Evolutionary conservation across 2,797 vertebrate species (phyloP).

Genomic region (Takifugu ocellatus): DNA sequence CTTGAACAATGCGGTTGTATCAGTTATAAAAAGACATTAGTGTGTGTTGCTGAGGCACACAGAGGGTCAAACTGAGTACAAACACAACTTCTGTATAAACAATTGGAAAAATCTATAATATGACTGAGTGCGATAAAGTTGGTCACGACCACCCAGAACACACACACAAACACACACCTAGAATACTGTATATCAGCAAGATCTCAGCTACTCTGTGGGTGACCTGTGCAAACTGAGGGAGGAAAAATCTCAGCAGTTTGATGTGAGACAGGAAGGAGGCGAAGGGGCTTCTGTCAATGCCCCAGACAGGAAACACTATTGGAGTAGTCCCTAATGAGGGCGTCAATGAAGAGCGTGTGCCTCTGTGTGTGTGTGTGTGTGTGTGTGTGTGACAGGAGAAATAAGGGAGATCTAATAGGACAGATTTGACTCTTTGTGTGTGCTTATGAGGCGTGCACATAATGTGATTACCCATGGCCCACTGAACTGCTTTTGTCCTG

Average conservation of each 20-base stretch:
- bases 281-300: neutral
- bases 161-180: constrained; percentile 4
- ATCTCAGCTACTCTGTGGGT: constrained; percentile 13
- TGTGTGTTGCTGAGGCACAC: constrained; percentile 2
- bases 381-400: constrained; percentile 1
- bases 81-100: constrained; percentile 10
- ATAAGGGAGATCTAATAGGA: constrained; percentile 26
- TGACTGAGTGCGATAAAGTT: constrained; percentile 11
- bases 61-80: neutral
- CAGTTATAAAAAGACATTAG: constrained; percentile 16
- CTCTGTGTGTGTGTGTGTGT: constrained; percentile 6
- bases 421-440: constrained; percentile 40
- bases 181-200: neutral
- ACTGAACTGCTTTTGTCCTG: constrained; percentile 54
- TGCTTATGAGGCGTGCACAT: constrained; percentile 36
- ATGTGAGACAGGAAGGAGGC: neutral
- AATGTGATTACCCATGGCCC: constrained; percentile 64
- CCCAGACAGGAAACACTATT: constrained; percentile 31
- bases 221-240: neutral
- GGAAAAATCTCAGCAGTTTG: constrained; percentile 7
- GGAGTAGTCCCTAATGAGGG: constrained; percentile 31
- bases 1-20: constrained; percentile 26
- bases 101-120: constrained; percentile 1
- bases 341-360: constrained; percentile 8
- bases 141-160: constrained; percentile 30